Percentiles rank a stretch among this genome's conserved stretches.
These are phyloP conservation scores for Cynodonichthys magdalenae DNA, from an alignment of 2,797 vertebrate species.

Conservation along the genomic window DNA sequence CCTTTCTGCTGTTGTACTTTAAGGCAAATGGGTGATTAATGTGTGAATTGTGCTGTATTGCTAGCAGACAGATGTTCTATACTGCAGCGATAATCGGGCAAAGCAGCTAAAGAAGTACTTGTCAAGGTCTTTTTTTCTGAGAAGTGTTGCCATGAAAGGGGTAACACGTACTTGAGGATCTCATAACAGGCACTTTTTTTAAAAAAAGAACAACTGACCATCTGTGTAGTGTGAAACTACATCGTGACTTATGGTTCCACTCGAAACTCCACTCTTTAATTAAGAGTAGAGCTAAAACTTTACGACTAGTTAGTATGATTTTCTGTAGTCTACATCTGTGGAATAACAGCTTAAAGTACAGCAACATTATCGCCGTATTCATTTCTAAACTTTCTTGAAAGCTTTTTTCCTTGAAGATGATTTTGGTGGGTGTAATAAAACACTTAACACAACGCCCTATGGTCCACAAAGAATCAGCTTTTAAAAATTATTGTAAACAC, in stretches of 20 bases:
- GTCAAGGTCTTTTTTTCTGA: conserved; percentile 56
- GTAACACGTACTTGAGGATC: conserved; percentile 3
- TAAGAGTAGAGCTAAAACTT: background rate
- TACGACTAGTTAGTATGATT: background rate
- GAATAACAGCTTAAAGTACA: no score
- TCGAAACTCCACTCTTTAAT: background rate
- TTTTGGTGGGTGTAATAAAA: no score
- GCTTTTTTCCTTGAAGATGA: no score
- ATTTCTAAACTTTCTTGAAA: no score
- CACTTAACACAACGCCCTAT: no score
- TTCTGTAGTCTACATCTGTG: no score
- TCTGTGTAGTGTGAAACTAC: background rate
- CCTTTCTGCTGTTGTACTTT: conserved; percentile 47
- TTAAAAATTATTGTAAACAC: no score
- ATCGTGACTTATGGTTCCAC: background rate
- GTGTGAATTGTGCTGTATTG: conserved; percentile 65
- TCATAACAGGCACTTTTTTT: conserved; percentile 4
- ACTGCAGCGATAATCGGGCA: conserved; percentile 43
- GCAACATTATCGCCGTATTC: no score
- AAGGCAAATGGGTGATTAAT: conserved; percentile 75
- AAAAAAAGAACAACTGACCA: background rate
- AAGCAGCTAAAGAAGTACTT: conserved; percentile 37
- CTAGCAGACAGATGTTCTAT: conserved; percentile 67
- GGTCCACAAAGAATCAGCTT: no score
- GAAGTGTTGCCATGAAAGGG: conserved; percentile 13